These are phyloP conservation scores for Platorchestia sp. DNA, from an alignment of 1,140 invertebrate species.

Conservation along the genomic window DNA sequence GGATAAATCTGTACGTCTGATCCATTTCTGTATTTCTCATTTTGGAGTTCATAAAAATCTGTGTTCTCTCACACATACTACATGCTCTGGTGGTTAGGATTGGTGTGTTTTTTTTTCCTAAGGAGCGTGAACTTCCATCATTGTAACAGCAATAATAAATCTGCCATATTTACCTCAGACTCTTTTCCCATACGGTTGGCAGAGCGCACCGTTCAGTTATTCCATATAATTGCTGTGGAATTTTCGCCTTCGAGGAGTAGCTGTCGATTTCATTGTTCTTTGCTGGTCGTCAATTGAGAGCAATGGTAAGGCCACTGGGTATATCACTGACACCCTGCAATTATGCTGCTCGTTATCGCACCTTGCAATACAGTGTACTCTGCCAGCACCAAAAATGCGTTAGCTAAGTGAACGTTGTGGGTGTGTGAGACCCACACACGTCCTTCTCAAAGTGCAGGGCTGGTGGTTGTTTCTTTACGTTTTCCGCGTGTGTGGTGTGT, in stretches of 20 bases:
- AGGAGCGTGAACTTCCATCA: not conserved
- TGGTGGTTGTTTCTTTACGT: too few species aligned
- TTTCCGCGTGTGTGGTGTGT: not conserved
- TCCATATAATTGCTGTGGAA: not conserved
- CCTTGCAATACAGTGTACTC: not conserved
- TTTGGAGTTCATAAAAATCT: too few species aligned
- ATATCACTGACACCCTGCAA: not conserved
- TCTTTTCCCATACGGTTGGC: too few species aligned
- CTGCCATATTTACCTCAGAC: too few species aligned
- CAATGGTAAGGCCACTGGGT: not conserved
- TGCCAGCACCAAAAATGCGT: too few species aligned
- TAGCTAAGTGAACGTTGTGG: too few species aligned
- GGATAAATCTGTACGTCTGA: too few species aligned
- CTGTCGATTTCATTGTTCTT: not conserved
- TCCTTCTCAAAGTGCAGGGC: too few species aligned
- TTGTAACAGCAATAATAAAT: too few species aligned
- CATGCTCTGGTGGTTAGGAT: not conserved
- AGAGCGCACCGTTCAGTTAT: not conserved
- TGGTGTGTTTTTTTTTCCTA: not conserved
- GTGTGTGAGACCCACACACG: too few species aligned
- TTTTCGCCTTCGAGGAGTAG: not conserved
- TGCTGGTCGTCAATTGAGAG: not conserved
- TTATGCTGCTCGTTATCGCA: not conserved
- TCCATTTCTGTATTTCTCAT: too few species aligned
- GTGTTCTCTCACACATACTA: too few species aligned